phyloP scores from a whole-genome alignment of 2,888 invertebrate genomes.

The Drosophila histrio region DNA sequence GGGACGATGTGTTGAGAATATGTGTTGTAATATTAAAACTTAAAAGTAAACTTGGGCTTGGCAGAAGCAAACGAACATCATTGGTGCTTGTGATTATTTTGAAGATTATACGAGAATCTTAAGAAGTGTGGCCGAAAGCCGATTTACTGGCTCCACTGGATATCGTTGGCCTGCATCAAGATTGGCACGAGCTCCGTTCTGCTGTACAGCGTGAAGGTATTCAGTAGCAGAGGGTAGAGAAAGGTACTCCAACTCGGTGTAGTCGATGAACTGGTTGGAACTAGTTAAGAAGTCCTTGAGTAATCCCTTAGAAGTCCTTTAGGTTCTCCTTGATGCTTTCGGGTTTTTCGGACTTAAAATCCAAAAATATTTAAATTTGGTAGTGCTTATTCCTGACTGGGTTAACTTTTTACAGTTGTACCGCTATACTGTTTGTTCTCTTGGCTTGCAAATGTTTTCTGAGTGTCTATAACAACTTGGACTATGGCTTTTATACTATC shows the following conservation, averaged over 20 bases:
- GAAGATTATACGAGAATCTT: constrained; percentile 54
- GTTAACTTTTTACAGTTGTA: not conserved
- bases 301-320: not conserved
- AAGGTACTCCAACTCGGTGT: constrained; percentile 43
- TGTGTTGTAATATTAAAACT: not conserved
- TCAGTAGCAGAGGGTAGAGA: not conserved
- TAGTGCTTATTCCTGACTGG: not conserved
- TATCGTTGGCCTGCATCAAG: constrained; percentile 15
- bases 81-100: not conserved
- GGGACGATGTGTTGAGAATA: too few relatives aligned
- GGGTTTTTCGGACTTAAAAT: not conserved
- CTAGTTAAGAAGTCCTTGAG: not conserved
- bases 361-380: not conserved
- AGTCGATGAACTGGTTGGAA: not conserved
- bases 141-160: constrained; percentile 54
- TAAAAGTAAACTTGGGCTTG: not conserved
- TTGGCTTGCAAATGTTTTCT: constrained; percentile 25
- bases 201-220: constrained; percentile 4
- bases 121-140: constrained; percentile 58
- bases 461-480: constrained; percentile 5
- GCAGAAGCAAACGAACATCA: not conserved
- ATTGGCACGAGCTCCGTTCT: not conserved
- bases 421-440: constrained; percentile 16
- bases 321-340: not conserved
- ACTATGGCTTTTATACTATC: constrained; percentile 54